Percentiles rank a stretch among this genome's conserved stretches.
Conservation (phyloP, 2,113 vertebrate genomes). For the Cettia cetti region DNA sequence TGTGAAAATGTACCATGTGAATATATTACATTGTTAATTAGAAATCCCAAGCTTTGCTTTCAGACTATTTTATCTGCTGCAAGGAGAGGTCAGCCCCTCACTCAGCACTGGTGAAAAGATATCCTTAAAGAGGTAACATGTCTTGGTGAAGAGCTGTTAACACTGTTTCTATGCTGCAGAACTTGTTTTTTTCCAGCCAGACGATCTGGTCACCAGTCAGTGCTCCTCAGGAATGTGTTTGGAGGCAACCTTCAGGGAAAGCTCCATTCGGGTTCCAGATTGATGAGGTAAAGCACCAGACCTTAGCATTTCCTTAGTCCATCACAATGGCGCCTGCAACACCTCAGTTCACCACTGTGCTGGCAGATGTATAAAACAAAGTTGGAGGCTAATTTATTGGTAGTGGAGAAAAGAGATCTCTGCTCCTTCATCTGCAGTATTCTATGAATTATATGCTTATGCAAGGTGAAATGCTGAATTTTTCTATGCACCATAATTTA, state of each 20-base stretch:
- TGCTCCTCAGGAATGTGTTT: constrained; percentile 70
- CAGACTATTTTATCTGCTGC: neutral
- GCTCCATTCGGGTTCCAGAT: constrained; percentile 60
- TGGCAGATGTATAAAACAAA: constrained; percentile 47
- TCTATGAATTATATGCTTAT: constrained; percentile 19
- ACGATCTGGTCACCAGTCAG: constrained; percentile 56
- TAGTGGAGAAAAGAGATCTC: neutral
- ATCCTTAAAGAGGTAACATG: neutral
- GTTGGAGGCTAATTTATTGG: constrained; percentile 43
- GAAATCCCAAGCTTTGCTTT: neutral
- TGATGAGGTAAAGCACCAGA: constrained; percentile 73
- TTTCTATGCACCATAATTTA: neutral
- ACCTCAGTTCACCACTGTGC: constrained; percentile 57
- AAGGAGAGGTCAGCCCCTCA: neutral
- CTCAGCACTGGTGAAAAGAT: neutral
- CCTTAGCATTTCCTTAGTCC: constrained; percentile 60
- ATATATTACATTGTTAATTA: neutral
- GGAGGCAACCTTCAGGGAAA: constrained; percentile 58
- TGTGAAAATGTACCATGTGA: neutral
- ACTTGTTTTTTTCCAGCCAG: neutral
- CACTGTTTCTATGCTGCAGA: neutral
- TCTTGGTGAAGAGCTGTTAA: neutral
- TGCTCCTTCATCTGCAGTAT: neutral
- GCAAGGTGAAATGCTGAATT: constrained; percentile 19
- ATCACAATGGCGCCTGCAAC: constrained; percentile 65